Percentiles rank a stretch among this genome's conserved stretches.
These are phyloP conservation scores for Alloplasta piceator DNA, from an alignment of 2,888 invertebrate genomes.

Conservation along the genomic window DNA sequence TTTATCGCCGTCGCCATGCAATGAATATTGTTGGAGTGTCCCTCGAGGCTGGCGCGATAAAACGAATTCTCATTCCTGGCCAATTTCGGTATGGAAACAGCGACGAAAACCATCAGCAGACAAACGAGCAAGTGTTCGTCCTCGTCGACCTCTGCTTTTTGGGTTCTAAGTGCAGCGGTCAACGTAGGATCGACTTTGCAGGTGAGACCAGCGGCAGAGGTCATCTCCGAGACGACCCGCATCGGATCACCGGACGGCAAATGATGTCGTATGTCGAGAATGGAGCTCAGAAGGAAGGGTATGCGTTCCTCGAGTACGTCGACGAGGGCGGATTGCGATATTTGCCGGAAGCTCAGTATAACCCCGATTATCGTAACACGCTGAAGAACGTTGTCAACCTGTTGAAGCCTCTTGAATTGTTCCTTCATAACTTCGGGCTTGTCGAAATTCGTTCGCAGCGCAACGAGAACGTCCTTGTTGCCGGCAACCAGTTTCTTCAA, in stretches of 20 bases:
- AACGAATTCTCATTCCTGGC: slow-evolving; percentile 96
- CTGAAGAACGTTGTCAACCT: slow-evolving; percentile 97
- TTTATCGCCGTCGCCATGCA: slow-evolving; percentile 98
- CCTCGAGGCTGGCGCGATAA: slow-evolving; percentile 93
- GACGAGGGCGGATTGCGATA: slow-evolving; percentile 96
- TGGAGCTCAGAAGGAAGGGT: slow-evolving; percentile 97
- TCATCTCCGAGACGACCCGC: slow-evolving; percentile 98
- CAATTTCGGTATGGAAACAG: slow-evolving; percentile 97
- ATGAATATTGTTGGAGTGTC: slow-evolving; percentile 99
- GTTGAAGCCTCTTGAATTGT: slow-evolving; percentile 94
- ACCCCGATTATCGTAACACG: slow-evolving; percentile 99
- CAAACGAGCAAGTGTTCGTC: slow-evolving; percentile 98
- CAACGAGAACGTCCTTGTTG: slow-evolving; percentile 96
- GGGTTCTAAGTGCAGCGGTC: slow-evolving; percentile 94
- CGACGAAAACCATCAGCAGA: slow-evolving; percentile 98
- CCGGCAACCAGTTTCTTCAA: slow-evolving; percentile 95
- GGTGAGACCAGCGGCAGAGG: slow-evolving; percentile 96
- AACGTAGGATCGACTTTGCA: slow-evolving; percentile 98
- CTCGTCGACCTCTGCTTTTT: slow-evolving; percentile 94
- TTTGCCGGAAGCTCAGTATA: slow-evolving; percentile 96
- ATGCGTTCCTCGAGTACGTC: slow-evolving; percentile 97
- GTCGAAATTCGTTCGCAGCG: slow-evolving; percentile 97
- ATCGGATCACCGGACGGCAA: slow-evolving; percentile 94
- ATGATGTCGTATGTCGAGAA: slow-evolving; percentile 97
- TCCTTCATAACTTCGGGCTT: slow-evolving; percentile 99